These are phyloP conservation scores for Odontomachus brunneus DNA, from an alignment of 1,140 invertebrate species.

Conservation along the genomic window DNA sequence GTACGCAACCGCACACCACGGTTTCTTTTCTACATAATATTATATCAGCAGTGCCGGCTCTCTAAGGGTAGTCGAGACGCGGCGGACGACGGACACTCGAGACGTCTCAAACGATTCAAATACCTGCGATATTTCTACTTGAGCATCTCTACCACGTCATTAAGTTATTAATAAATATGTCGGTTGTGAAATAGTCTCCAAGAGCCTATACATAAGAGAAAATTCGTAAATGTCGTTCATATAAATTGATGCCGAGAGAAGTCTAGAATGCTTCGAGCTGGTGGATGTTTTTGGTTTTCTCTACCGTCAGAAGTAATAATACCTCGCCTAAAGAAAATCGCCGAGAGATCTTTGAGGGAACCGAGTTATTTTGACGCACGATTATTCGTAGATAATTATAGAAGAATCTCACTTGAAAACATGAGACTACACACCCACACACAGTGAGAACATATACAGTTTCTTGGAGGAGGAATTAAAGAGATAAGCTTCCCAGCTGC, in stretches of 20 bases:
- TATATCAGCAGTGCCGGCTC: constrained; percentile 19
- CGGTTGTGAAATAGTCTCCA: background rate
- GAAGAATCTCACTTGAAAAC: too few relatives aligned
- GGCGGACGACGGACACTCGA: background rate
- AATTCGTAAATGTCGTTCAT: background rate
- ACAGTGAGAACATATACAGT: background rate
- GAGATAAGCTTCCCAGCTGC: background rate
- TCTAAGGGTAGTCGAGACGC: background rate
- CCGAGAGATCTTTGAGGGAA: background rate
- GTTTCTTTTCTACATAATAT: constrained; percentile 51
- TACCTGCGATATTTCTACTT: too few relatives aligned
- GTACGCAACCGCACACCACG: constrained; percentile 26
- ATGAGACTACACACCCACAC: too few relatives aligned
- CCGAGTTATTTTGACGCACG: background rate
- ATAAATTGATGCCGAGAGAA: too few relatives aligned
- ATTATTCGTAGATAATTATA: too few relatives aligned
- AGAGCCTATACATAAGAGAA: background rate
- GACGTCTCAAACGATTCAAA: background rate
- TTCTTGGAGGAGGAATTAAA: background rate
- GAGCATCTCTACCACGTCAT: too few relatives aligned
- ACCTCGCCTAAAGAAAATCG: too few relatives aligned
- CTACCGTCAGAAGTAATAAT: too few relatives aligned
- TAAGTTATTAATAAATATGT: background rate
- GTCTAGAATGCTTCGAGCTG: too few relatives aligned
- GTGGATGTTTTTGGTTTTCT: too few relatives aligned